Evolutionary conservation across 2,888 invertebrate species (phyloP), one percentile per base, ranked within the genome.

Genomic region (Athripsodes cinereus): DNA sequence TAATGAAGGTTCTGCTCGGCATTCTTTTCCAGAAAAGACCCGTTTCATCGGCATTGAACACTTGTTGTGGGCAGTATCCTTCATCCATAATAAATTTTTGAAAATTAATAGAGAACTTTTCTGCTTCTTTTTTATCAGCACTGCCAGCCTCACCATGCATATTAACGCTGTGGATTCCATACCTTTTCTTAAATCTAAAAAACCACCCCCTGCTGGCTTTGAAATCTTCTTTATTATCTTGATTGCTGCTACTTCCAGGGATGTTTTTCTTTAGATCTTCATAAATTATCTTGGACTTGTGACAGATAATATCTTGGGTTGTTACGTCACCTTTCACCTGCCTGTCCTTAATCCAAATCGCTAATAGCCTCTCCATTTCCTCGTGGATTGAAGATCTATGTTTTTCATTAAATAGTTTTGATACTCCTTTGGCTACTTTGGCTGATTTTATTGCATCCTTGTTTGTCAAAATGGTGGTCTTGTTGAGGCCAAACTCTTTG

Each of bases 241-340:
- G 26, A 61, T 55, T 62, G 53, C 58, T 59, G 57, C 63, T 62
- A 59, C 54, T 62, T 58, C 55, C 59, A 55, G 56, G 62, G 52
- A 51, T 22, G 52, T 62, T 62, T 62, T 54, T 54, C 52, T 62
- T 62, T 57, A 63, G 48, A 57, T 59, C 54, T 8, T 46, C 46
- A 46, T 46, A 46, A 46, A 46, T 46, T 46, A 46, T 46, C 46
- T 46, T 46, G 46, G 60, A 50, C 34, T 60, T 60, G 48, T 59
- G 49, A 58, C 60, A 57, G 57, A 59, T 59, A 22, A 59, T 56
- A 55, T 51, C 59, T 57, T 59, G 52, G 52, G 56, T 59, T 58
- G 62, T 64, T 50, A 60, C 61, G 58, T 64, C 61, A 64, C 66
- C 59, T 56, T 67, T 60, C 52, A 65, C 61, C 55, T 62, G 51